A percentile compares a stretch with the other conserved stretches of the same genome.
These are phyloP conservation scores for Myrmecobius fasciatus DNA, from an alignment of 2,113 vertebrate genomes.

Conservation along the genomic window DNA sequence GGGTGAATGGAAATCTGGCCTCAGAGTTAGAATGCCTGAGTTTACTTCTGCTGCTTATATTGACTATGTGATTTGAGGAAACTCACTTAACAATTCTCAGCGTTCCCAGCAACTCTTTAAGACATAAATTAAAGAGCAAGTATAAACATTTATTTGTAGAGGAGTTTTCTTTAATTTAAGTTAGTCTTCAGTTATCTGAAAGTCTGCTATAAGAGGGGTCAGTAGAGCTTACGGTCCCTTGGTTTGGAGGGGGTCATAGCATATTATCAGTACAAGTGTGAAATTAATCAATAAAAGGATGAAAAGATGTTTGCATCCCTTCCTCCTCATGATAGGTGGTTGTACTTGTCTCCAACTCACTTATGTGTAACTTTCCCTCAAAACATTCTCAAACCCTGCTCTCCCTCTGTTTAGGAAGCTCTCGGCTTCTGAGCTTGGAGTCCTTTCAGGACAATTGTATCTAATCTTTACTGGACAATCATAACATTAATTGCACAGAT, in stretches of 20 bases:
- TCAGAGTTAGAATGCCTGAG: neutral
- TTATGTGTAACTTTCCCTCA: neutral
- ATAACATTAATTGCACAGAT: neutral
- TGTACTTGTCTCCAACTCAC: neutral
- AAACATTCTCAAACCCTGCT: neutral
- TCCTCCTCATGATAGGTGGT: neutral
- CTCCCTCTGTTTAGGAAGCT: neutral
- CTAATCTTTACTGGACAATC: neutral
- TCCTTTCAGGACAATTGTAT: neutral
- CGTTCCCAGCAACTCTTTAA: neutral
- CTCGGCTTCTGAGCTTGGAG: neutral
- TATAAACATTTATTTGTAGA: neutral
- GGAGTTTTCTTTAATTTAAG: neutral
- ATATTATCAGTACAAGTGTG: neutral
- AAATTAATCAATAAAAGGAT: neutral
- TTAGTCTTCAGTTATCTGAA: neutral
- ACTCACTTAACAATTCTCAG: neutral
- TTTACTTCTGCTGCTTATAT: neutral
- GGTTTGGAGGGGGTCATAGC: neutral
- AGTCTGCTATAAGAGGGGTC: neutral
- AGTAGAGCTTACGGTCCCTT: neutral
- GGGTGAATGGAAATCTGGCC: neutral
- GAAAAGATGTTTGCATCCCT: neutral
- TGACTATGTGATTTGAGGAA: neutral
- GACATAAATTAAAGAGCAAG: neutral